These are phyloP conservation scores for Stenotaenia linearis DNA, from an alignment of 2,888 invertebrate species.

Conservation along the genomic window DNA sequence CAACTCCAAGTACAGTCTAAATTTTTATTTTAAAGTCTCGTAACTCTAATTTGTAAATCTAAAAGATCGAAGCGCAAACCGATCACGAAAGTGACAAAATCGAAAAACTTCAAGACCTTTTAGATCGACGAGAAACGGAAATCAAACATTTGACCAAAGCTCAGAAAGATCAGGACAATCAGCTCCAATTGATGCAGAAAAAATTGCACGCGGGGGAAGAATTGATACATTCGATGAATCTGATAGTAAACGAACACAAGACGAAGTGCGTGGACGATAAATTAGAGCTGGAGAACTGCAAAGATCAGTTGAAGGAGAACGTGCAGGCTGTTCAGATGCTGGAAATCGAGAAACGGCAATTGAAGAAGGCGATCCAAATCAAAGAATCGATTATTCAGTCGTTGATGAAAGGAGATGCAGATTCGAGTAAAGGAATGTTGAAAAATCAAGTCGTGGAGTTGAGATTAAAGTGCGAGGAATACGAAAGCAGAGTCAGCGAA, in stretches of 20 bases:
- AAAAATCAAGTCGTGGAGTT: neutral
- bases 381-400: constrained; percentile 28
- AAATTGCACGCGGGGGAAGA: neutral
- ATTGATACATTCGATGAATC: neutral
- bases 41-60: neutral
- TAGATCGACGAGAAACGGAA: neutral
- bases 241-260: neutral
- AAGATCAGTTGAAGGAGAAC: neutral
- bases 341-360: neutral
- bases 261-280: neutral
- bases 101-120: neutral
- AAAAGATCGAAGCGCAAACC: neutral
- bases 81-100: neutral
- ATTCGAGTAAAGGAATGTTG: neutral
- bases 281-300: neutral
- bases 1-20: neutral
- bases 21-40: neutral
- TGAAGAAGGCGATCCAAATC: constrained; percentile 7
- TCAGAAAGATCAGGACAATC: constrained; percentile 6
- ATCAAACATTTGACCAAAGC: constrained; percentile 11
- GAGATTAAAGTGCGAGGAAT: constrained; percentile 8
- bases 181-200: neutral
- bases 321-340: neutral
- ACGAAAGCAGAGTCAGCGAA: neutral
- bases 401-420: constrained; percentile 10